Base-by-base conservation (phyloP, 1,140 invertebrate species). In the Anagrus nilaparvatae region DNA sequence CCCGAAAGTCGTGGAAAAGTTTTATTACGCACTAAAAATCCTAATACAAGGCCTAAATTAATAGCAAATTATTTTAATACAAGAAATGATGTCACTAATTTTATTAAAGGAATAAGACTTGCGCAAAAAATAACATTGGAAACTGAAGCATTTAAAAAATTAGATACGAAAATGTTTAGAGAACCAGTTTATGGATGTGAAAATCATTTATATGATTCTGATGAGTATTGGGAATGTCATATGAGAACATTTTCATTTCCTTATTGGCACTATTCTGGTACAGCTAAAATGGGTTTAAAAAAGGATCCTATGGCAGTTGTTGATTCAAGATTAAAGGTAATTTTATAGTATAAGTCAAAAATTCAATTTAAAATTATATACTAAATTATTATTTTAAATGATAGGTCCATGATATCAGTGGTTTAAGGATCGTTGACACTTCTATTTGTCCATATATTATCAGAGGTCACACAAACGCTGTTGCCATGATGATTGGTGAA, bases 201-300 rank as follows among this genome's bases (percentile, higher is more conserved):
- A 42, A 70, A 77, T 27, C 72, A 74, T 30, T 57, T 65, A 0
- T 78, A 78, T 51, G 76, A 75, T 27, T 76, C 76, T 1, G 76
- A 81, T 48, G 70, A 63, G 9, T 90, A 89, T 55, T 87, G 82
- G 68, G 75, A 75, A 19, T 91, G 87, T 61, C 71, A 79, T 29
- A 64, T 75, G 0, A 68, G 73, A 17, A 69, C 76, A 40, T 75
- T 83, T 18, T 81, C 83, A 0, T 70, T 77, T 17, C 84, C 78
- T 1, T 78, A 87, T 33, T 86, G 82, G 51, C 86, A 91, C 58
- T 79, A 80, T 18, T 75, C 76, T 2, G 85, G 87, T 0, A 90
- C 87, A 0, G 83, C 82, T 55, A 89, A 87, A 63, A 93, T 93
- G 88, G 88, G 86, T 1, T 75, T 77, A 0, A 44, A 52, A 12